These are phyloP conservation scores for Sphenodon punctatus DNA, from an alignment of 2,797 vertebrate genomes.

Conservation along the genomic window DNA sequence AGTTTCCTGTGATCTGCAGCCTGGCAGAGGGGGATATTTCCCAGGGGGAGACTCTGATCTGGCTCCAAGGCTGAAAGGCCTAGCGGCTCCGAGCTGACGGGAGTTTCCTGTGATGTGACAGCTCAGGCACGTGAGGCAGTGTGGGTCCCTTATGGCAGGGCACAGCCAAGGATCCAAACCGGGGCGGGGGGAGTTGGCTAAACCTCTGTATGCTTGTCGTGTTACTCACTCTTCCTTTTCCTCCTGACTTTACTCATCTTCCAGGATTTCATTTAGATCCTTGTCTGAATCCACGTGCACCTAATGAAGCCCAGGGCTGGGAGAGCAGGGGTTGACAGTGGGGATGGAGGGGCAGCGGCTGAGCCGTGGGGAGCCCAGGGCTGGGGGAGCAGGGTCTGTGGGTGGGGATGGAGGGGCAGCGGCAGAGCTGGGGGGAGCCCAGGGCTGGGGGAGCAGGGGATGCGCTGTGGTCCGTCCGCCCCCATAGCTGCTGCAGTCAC, in stretches of 20 bases:
- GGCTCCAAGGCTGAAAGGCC: no score
- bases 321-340: background rate
- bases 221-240: background rate
- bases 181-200: no score
- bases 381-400: no score
- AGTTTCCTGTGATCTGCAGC: no score
- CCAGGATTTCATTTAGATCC: background rate
- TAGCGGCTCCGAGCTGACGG: background rate
- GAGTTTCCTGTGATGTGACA: no score
- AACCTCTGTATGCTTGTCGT: background rate
- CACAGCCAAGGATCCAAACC: no score
- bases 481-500: no score
- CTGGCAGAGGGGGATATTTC: no score
- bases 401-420: background rate
- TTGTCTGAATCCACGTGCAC: background rate
- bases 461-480: no score
- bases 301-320: background rate
- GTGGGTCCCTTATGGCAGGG: no score
- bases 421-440: background rate
- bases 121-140: no score
- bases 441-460: background rate
- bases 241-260: background rate
- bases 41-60: no score
- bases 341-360: background rate
- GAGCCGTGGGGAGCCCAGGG: background rate